These are phyloP conservation scores for Agrotis segetum DNA, from an alignment of 2,888 invertebrate genomes.

Conservation along the genomic window DNA sequence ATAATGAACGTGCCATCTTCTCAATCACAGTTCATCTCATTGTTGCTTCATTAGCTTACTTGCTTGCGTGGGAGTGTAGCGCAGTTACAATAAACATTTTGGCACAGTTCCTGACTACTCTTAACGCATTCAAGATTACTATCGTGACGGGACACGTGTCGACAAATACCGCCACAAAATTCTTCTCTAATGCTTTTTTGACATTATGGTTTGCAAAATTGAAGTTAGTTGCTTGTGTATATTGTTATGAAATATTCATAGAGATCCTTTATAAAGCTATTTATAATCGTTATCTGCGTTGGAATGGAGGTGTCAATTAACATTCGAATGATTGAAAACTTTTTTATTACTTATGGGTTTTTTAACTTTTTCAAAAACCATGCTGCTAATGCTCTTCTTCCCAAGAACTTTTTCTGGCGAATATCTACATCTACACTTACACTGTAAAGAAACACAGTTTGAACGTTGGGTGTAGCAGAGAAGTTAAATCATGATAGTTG, in stretches of 20 bases:
- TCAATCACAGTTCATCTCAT: slow-evolving; percentile 24
- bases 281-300: neutral
- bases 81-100: slow-evolving; percentile 48
- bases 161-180: slow-evolving; percentile 21
- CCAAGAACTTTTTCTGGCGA: neutral
- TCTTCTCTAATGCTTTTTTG: slow-evolving; percentile 10
- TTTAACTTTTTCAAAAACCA: neutral
- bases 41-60: slow-evolving; percentile 34
- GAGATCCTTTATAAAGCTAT: neutral
- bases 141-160: slow-evolving; percentile 37
- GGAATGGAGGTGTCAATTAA: neutral
- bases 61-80: slow-evolving; percentile 33
- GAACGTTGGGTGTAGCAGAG: neutral
- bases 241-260: neutral
- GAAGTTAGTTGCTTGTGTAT: neutral
- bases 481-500: neutral
- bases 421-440: neutral
- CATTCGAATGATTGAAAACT: no score
- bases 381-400: neutral
- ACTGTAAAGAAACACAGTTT: neutral
- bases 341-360: no score
- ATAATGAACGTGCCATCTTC: slow-evolving; percentile 4
- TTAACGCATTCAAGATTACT: slow-evolving; percentile 38
- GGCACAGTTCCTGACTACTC: slow-evolving; percentile 41
- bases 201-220: neutral